Conservation (phyloP, 2,888 invertebrate genomes). For the Cryptus viduatorius region DNA sequence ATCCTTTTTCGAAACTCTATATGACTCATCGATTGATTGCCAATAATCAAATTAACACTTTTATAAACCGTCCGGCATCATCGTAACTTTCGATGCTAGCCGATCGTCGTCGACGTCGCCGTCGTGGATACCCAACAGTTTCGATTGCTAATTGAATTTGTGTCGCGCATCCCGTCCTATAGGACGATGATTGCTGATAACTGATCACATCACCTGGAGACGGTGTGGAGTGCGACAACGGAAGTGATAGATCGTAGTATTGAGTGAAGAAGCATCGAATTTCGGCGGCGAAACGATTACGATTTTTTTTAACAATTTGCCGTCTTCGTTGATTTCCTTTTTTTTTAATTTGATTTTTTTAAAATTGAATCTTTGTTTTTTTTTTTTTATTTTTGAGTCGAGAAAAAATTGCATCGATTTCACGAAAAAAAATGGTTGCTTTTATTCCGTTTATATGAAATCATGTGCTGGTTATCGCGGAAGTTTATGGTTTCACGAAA, state of each 20-base stretch:
- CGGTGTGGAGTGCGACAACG: neutral
- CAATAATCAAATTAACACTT: constrained; percentile 76
- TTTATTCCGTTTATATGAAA: no score
- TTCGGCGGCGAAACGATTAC: neutral
- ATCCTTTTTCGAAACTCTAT: constrained; percentile 40
- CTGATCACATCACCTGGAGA: neutral
- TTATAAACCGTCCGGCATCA: constrained; percentile 51
- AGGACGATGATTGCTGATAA: neutral
- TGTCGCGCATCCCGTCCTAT: constrained; percentile 16
- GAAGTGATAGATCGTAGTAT: neutral
- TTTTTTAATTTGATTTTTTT: no score
- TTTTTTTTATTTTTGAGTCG: no score
- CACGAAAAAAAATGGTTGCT: no score
- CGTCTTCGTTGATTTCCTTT: no score
- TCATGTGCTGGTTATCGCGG: no score
- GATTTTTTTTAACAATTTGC: no score
- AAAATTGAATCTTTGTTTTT: no score
- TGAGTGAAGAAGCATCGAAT: neutral
- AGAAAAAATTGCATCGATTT: no score
- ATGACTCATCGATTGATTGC: constrained; percentile 75
- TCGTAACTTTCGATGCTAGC: neutral
- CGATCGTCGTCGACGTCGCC: constrained; percentile 31
- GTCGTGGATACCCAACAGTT: constrained; percentile 60
- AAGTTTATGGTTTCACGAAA: no score
- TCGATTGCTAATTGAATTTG: constrained; percentile 76